phyloP scores from a whole-genome alignment of 2,797 vertebrate genomes.

The Sus cebifrons region DNA sequence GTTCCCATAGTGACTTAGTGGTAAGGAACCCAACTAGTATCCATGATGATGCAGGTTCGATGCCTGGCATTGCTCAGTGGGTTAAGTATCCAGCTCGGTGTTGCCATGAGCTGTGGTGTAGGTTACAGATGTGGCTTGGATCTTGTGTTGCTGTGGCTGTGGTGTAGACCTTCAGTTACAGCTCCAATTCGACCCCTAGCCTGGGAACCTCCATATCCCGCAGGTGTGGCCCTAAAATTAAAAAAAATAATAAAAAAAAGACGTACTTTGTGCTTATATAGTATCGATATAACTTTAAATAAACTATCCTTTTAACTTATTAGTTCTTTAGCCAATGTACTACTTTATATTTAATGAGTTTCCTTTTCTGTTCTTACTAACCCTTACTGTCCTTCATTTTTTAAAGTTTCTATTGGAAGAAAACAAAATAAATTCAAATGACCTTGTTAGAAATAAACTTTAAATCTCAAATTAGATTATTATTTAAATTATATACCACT shows the following conservation, averaged over 20 bases:
- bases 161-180: too few relatives aligned
- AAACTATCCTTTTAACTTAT: neutral
- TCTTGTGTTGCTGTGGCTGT: too few relatives aligned
- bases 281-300: conserved; percentile 59
- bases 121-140: too few relatives aligned
- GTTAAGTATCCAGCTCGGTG: too few relatives aligned
- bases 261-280: conserved; percentile 4
- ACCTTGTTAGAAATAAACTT: conserved; percentile 48
- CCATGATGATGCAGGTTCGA: too few relatives aligned
- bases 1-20: too few relatives aligned
- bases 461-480: conserved; percentile 57
- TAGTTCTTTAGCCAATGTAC: conserved; percentile 58
- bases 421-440: conserved; percentile 69
- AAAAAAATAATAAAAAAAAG: neutral
- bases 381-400: conserved; percentile 32
- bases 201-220: too few relatives aligned
- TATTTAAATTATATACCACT: conserved; percentile 54
- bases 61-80: too few relatives aligned
- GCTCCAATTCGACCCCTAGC: too few relatives aligned
- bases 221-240: too few relatives aligned
- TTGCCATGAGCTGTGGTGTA: too few relatives aligned
- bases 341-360: conserved; percentile 56
- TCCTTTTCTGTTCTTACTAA: conserved; percentile 53
- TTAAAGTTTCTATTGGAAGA: conserved; percentile 46
- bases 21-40: too few relatives aligned